Evolutionary conservation across 2,113 vertebrate species (phyloP).

Genomic region (Chaenocephalus aceratus): DNA sequence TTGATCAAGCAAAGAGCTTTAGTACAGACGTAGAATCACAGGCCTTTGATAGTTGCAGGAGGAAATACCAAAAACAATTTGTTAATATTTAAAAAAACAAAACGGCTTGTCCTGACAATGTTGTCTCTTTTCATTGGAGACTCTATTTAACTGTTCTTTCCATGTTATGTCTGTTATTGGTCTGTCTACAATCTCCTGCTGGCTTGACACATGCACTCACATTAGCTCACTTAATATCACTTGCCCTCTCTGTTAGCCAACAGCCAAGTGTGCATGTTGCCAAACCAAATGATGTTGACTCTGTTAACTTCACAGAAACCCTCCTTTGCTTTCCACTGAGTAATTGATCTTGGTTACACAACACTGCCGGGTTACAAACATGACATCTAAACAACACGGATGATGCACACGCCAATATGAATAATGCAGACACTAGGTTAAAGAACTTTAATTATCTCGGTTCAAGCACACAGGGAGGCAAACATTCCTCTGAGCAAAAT

Average conservation of each 20-base stretch:
- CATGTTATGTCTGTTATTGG: too few relatives aligned
- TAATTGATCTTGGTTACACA: slow-evolving; percentile 63
- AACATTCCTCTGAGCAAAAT: background rate
- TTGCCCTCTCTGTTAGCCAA: background rate
- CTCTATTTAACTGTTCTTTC: background rate
- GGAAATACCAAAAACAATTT: background rate
- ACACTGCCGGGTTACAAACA: slow-evolving; percentile 40
- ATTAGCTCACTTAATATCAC: too few relatives aligned
- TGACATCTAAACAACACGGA: slow-evolving; percentile 32
- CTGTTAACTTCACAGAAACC: slow-evolving; percentile 36
- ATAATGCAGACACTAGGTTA: background rate
- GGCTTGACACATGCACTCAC: background rate
- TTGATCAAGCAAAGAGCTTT: slow-evolving; percentile 4
- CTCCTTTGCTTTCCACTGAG: slow-evolving; percentile 35
- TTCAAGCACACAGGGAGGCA: background rate
- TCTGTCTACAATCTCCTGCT: background rate
- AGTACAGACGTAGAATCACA: slow-evolving; percentile 2
- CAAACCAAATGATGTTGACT: slow-evolving; percentile 22
- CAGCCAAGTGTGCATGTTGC: slow-evolving; percentile 17
- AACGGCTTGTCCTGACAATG: background rate
- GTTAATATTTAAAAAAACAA: background rate
- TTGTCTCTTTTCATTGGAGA: too few relatives aligned
- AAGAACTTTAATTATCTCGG: background rate
- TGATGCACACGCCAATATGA: background rate
- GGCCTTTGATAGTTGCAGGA: background rate